A percentile compares a stretch with the other conserved stretches of the same genome.
These are phyloP conservation scores for Neocrepidodera transversa DNA, from an alignment of 2,888 invertebrate genomes.

Conservation along the genomic window DNA sequence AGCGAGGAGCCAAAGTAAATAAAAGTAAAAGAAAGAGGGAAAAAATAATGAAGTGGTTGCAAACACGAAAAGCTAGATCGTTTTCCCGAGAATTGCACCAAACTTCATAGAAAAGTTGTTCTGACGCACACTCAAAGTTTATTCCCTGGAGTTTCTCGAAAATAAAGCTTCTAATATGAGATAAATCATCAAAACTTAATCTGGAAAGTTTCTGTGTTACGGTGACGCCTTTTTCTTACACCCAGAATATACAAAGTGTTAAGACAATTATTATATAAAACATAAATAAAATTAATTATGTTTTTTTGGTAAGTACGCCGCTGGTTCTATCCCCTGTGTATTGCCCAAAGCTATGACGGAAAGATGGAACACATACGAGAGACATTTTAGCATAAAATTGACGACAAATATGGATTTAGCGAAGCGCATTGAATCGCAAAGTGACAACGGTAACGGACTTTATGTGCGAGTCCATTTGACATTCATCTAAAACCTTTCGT, in stretches of 20 bases:
- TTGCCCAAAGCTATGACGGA: neutral
- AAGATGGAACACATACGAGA: constrained; percentile 22
- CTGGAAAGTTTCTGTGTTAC: constrained; percentile 30
- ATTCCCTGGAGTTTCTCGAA: constrained; percentile 21
- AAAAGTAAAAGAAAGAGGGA: constrained; percentile 8
- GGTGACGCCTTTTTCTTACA: constrained; percentile 25
- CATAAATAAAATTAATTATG: no score
- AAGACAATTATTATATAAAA: no score
- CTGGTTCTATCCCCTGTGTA: neutral
- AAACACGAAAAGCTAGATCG: constrained; percentile 27
- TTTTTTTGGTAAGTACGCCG: neutral
- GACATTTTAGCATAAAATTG: constrained; percentile 44
- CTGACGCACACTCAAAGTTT: constrained; percentile 31
- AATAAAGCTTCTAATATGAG: constrained; percentile 32
- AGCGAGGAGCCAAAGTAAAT: constrained; percentile 5
- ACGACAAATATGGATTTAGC: constrained; percentile 42
- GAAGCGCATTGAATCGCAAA: constrained; percentile 39
- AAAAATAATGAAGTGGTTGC: constrained; percentile 27
- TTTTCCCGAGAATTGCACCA: constrained; percentile 22
- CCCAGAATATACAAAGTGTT: constrained; percentile 22
- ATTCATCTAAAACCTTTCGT: constrained; percentile 21
- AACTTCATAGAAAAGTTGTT: constrained; percentile 28
- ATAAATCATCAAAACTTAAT: constrained; percentile 36
- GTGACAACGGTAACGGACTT: constrained; percentile 41
- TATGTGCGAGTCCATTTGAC: constrained; percentile 41